A percentile compares a stretch with the other conserved stretches of the same genome.
These are phyloP conservation scores for Amyelois transitella DNA, from an alignment of 1,140 invertebrate genomes.

Conservation along the genomic window DNA sequence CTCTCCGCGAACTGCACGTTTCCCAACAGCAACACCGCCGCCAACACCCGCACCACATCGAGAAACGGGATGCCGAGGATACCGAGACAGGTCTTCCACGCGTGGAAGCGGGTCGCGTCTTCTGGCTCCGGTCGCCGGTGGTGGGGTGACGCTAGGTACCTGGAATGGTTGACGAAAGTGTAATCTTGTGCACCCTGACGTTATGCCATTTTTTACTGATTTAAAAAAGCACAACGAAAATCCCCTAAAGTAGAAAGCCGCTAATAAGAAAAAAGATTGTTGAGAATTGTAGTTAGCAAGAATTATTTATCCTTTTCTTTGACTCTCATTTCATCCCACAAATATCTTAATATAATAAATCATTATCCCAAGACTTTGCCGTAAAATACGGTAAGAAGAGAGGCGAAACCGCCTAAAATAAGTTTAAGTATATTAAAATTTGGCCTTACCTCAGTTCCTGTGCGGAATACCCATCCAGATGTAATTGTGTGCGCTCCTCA, in stretches of 20 bases:
- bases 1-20: conserved; percentile 93
- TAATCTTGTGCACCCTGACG: too few species aligned
- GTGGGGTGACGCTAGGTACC: conserved; percentile 84
- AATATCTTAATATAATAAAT: too few species aligned
- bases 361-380: too few species aligned
- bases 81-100: conserved; percentile 92
- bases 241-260: too few species aligned
- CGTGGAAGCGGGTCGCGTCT: conserved; percentile 78
- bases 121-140: conserved; percentile 70
- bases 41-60: conserved; percentile 93
- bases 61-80: conserved; percentile 94
- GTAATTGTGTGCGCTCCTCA: conserved; percentile 90
- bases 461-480: conserved; percentile 88
- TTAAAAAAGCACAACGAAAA: not conserved
- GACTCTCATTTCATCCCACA: too few species aligned
- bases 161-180: conserved; percentile 8
- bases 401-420: too few species aligned
- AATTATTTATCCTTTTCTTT: too few species aligned
- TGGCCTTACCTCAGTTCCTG: conserved; percentile 78
- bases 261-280: too few species aligned
- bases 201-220: not conserved
- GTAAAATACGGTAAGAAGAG: too few species aligned
- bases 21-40: conserved; percentile 91
- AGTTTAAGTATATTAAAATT: too few species aligned
- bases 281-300: too few species aligned